Conservation (phyloP, 92 coral and sea anemone genomes). For the Palythoa caribaeorum region DNA sequence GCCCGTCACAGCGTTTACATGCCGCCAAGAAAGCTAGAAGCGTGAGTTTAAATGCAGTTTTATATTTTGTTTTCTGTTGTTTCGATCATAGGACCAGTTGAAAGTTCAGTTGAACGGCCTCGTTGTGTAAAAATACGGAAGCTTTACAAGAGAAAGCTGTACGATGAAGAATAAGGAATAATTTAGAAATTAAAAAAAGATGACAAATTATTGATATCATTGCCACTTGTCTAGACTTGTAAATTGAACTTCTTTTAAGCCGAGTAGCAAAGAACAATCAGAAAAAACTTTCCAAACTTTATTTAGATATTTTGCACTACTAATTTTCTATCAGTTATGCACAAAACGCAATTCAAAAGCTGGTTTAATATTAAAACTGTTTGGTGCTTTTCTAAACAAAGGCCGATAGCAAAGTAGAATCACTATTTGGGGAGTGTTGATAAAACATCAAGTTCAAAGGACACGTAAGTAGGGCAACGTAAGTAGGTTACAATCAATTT, state of each 20-base stretch:
- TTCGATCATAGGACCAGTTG: background rate
- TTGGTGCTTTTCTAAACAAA: constrained; percentile 97
- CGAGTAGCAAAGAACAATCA: background rate
- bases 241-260: background rate
- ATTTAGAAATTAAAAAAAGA: background rate
- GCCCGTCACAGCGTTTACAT: background rate
- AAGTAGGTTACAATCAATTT: constrained; percentile 83
- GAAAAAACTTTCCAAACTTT: background rate
- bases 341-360: constrained; percentile 1
- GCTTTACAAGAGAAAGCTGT: background rate
- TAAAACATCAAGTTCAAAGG: constrained; percentile 85
- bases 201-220: background rate
- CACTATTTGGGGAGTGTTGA: constrained; percentile 75
- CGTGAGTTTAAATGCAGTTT: constrained; percentile 30
- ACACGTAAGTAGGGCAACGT: constrained; percentile 99
- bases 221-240: background rate
- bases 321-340: background rate
- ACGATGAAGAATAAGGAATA: too few relatives aligned
- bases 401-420: constrained; percentile 91
- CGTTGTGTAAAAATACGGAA: background rate
- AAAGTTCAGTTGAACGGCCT: background rate
- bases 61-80: constrained; percentile 19
- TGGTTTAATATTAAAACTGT: constrained; percentile 55
- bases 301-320: constrained; percentile 3
- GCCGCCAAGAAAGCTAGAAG: constrained; percentile 19